Evolutionary conservation across 2,797 vertebrate genomes (phyloP).

Genomic region (Labeo calbasu): DNA sequence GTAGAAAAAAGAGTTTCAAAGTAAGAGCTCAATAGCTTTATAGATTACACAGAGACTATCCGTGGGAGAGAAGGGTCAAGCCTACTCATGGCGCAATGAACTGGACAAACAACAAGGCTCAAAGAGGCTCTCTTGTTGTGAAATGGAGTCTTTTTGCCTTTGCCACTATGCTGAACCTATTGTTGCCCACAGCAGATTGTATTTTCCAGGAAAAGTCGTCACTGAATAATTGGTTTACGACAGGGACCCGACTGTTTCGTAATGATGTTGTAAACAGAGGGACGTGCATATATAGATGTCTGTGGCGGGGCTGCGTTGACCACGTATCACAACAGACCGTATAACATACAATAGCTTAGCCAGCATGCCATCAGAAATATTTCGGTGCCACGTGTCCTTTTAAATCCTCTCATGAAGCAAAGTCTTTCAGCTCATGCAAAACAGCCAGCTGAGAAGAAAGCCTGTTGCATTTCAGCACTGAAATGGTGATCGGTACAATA

Average conservation of each 20-base stretch:
- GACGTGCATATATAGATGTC: conserved; percentile 1
- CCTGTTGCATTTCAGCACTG: conserved; percentile 6
- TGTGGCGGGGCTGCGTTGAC: background rate
- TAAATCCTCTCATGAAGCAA: conserved; percentile 42
- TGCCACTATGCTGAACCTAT: conserved; percentile 35
- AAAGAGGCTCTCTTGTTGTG: conserved; percentile 56
- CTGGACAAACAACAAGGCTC: conserved; percentile 52
- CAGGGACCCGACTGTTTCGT: conserved; percentile 9
- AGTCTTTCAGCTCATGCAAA: conserved; percentile 32
- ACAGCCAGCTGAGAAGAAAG: background rate
- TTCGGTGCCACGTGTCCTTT: conserved; percentile 13
- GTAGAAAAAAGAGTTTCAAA: conserved; percentile 64
- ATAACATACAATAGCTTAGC: conserved; percentile 11
- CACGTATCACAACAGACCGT: conserved; percentile 16
- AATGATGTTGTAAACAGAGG: conserved; percentile 6
- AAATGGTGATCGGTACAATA: conserved; percentile 12
- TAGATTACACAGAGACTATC: conserved; percentile 59
- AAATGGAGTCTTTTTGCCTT: conserved; percentile 44
- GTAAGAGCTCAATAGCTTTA: conserved; percentile 58
- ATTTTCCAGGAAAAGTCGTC: conserved; percentile 36
- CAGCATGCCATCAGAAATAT: conserved; percentile 7
- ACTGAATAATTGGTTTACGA: conserved; percentile 34
- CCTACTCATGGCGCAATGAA: conserved; percentile 55
- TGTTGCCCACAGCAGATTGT: conserved; percentile 31
- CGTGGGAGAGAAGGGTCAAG: conserved; percentile 59